Evolutionary conservation across 2,888 invertebrate species (phyloP).

Genomic region (Dastarcus helophoroides): DNA sequence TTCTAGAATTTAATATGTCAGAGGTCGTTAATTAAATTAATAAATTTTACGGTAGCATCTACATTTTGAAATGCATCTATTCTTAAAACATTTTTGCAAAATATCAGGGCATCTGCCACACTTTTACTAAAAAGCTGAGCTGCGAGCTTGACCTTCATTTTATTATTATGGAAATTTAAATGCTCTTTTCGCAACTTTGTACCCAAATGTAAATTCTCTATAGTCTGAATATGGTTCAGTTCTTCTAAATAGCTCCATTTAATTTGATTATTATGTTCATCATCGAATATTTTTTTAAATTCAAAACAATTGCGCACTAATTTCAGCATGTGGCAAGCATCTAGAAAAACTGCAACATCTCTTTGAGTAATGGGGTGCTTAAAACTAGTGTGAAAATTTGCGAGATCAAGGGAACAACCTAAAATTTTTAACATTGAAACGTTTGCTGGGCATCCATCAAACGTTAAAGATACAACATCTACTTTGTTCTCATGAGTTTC

Average conservation of each 20-base stretch:
- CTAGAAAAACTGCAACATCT: constrained; percentile 5
- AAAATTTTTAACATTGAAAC: constrained; percentile 3
- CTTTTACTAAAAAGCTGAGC: constrained; percentile 19
- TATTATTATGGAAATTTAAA: constrained; percentile 12
- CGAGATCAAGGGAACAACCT: background rate
- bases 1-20: constrained; percentile 17
- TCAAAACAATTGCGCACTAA: constrained; percentile 7
- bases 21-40: constrained; percentile 15
- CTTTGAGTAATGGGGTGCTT: constrained; percentile 1
- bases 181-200: constrained; percentile 9
- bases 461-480: constrained; percentile 9
- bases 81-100: constrained; percentile 9
- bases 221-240: constrained; percentile 14
- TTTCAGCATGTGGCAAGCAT: constrained; percentile 8
- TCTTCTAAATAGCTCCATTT: constrained; percentile 11
- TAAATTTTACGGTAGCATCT: constrained; percentile 17
- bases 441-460: constrained; percentile 10
- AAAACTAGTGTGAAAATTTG: constrained; percentile 3
- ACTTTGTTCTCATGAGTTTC: constrained; percentile 5
- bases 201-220: constrained; percentile 10
- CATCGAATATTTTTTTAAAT: background rate
- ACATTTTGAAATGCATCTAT: constrained; percentile 11
- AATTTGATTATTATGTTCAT: constrained; percentile 5
- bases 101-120: constrained; percentile 14
- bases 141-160: constrained; percentile 19